Evolutionary conservation across 53 echinoderm and acorn worm genomes (phyloP).

Genomic region (Holothuria scabra): DNA sequence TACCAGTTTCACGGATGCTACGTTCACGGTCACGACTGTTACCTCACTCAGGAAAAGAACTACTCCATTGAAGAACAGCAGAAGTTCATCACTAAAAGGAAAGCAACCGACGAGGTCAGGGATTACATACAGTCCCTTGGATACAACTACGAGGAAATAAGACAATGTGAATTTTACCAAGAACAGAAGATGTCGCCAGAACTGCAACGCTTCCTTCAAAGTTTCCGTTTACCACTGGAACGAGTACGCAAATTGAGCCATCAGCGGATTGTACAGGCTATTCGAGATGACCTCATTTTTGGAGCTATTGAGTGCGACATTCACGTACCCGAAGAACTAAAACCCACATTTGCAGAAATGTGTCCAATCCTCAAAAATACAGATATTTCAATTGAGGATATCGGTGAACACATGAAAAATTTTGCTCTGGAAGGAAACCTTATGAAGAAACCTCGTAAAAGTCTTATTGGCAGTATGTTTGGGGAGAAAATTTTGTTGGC

Average conservation of each 20-base stretch:
- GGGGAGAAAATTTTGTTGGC: no score
- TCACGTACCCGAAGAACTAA: slow-evolving; percentile 40
- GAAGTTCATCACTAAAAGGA: background rate
- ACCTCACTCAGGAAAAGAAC: background rate
- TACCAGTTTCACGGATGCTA: slow-evolving; percentile 66
- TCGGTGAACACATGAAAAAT: slow-evolving; percentile 46
- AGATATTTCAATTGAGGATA: slow-evolving; percentile 37
- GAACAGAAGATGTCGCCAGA: background rate
- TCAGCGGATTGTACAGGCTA: slow-evolving; percentile 10
- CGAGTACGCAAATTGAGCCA: slow-evolving; percentile 1
- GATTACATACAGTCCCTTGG: slow-evolving; percentile 30
- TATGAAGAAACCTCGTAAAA: slow-evolving; percentile 21
- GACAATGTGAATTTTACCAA: slow-evolving; percentile 34
- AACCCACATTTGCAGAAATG: slow-evolving; percentile 53
- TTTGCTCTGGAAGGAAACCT: slow-evolving; percentile 29
- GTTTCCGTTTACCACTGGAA: slow-evolving; percentile 8
- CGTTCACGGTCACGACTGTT: slow-evolving; percentile 45
- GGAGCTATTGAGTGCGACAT: slow-evolving; percentile 60
- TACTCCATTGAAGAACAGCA: background rate
- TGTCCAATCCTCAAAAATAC: slow-evolving; percentile 58
- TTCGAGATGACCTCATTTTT: slow-evolving; percentile 46
- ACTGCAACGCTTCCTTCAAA: background rate
- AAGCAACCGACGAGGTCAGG: slow-evolving; percentile 17
- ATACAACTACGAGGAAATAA: slow-evolving; percentile 50
- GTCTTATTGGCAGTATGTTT: slow-evolving; percentile 52